Conservation (phyloP, 2,797 vertebrate species). For the Anabas testudineus region DNA sequence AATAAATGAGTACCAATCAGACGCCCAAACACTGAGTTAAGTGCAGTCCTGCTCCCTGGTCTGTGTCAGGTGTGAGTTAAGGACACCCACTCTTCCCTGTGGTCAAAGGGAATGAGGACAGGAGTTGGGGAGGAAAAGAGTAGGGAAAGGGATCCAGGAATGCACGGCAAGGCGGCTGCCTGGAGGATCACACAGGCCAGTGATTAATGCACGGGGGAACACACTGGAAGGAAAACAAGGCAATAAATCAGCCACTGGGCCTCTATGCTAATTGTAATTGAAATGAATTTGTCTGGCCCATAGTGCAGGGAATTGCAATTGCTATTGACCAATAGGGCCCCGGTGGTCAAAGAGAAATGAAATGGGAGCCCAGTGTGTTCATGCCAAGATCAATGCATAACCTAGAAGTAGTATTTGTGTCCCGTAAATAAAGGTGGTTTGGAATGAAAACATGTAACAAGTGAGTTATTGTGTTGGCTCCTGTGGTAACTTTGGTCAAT, state of each 20-base stretch:
- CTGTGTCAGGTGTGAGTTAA: slow-evolving; percentile 63
- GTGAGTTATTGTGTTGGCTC: slow-evolving; percentile 41
- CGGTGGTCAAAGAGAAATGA: slow-evolving; percentile 71
- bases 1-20: slow-evolving; percentile 46
- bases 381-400: slow-evolving; percentile 66
- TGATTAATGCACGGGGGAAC: slow-evolving; percentile 81
- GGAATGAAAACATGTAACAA: slow-evolving; percentile 28
- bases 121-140: slow-evolving; percentile 11
- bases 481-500: slow-evolving; percentile 18
- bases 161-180: slow-evolving; percentile 70
- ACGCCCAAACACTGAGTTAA: slow-evolving; percentile 21
- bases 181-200: slow-evolving; percentile 78
- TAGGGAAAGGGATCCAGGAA: slow-evolving; percentile 59
- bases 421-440: slow-evolving; percentile 48
- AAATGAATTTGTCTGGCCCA: slow-evolving; percentile 83
- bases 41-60: slow-evolving; percentile 33
- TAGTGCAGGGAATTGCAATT: slow-evolving; percentile 75
- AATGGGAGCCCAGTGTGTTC: slow-evolving; percentile 47
- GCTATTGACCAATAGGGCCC: slow-evolving; percentile 76
- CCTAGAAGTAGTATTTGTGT: slow-evolving; percentile 35
- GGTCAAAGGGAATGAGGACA: slow-evolving; percentile 40
- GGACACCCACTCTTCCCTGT: slow-evolving; percentile 66
- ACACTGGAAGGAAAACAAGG: slow-evolving; percentile 80
- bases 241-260: slow-evolving; percentile 82
- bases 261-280: slow-evolving; percentile 86